A percentile compares a stretch with the other conserved stretches of the same genome.
phyloP scores from a whole-genome alignment of 2,113 vertebrate species.

The Chloebia gouldiae region DNA sequence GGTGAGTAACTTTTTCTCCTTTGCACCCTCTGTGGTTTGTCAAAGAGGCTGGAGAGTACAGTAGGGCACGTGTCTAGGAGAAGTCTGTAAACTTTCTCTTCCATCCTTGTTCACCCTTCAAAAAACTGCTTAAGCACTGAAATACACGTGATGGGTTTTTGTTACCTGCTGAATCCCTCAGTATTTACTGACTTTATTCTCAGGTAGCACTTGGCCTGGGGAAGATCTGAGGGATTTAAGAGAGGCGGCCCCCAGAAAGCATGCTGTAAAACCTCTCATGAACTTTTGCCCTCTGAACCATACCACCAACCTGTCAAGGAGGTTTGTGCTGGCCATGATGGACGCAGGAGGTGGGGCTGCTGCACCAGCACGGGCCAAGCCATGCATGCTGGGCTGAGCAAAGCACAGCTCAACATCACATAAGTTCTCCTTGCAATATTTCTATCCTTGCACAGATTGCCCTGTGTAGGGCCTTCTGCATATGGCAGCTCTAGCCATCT shows the following conservation, averaged over 20 bases:
- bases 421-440: background rate
- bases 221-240: slow-evolving; percentile 17
- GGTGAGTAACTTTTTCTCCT: background rate
- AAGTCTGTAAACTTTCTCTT: background rate
- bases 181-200: slow-evolving; percentile 14
- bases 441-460: background rate
- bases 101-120: background rate
- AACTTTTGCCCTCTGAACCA: slow-evolving; percentile 58
- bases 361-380: fast-evolving
- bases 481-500: background rate
- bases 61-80: background rate
- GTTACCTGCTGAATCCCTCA: slow-evolving; percentile 14
- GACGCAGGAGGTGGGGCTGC: background rate
- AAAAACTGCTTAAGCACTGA: background rate
- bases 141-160: background rate
- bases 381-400: fast-evolving
- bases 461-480: background rate
- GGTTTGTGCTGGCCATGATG: slow-evolving; percentile 43
- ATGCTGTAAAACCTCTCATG: slow-evolving; percentile 48
- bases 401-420: fast-evolving
- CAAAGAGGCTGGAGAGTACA: background rate
- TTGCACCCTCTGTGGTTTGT: background rate
- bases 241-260: slow-evolving; percentile 8
- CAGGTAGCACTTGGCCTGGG: slow-evolving; percentile 14
- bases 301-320: background rate